phyloP scores from a whole-genome alignment of 2,797 vertebrate genomes.

The Thamnophis elegans region DNA sequence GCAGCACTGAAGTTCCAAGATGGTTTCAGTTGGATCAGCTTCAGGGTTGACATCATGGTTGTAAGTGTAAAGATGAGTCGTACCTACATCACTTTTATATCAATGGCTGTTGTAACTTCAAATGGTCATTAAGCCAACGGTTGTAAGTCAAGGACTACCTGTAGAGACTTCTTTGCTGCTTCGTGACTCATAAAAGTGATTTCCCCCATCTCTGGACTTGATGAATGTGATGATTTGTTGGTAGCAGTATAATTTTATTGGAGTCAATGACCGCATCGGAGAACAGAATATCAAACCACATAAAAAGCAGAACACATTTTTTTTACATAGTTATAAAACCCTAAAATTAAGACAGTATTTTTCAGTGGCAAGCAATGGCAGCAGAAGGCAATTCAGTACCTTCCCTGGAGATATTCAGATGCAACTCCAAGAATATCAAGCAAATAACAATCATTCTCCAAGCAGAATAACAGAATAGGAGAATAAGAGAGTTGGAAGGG shows the following conservation, averaged over 20 bases:
- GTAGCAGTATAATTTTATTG: not conserved
- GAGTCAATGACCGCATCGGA: not conserved
- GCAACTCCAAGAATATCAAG: not conserved
- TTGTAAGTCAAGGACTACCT: not conserved
- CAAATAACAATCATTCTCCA: not conserved
- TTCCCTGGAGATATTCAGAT: not conserved
- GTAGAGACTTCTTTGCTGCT: not conserved
- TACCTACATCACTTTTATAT: not conserved
- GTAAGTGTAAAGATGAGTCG: not conserved
- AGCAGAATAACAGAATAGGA: not conserved
- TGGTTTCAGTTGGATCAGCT: no score
- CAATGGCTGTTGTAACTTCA: not conserved
- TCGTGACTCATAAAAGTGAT: not conserved
- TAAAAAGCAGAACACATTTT: not conserved
- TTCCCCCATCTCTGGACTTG: not conserved
- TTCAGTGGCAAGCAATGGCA: not conserved
- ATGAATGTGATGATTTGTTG: not conserved
- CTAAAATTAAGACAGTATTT: not conserved
- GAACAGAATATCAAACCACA: not conserved
- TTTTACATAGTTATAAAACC: not conserved
- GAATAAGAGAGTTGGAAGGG: not conserved
- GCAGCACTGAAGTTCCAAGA: no score
- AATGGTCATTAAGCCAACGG: not conserved
- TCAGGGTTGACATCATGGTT: no score
- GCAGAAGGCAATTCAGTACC: not conserved